A percentile compares a stretch with the other conserved stretches of the same genome.
These are phyloP conservation scores for Aegotheles bennettii DNA, from an alignment of 2,113 vertebrate species.

Conservation along the genomic window DNA sequence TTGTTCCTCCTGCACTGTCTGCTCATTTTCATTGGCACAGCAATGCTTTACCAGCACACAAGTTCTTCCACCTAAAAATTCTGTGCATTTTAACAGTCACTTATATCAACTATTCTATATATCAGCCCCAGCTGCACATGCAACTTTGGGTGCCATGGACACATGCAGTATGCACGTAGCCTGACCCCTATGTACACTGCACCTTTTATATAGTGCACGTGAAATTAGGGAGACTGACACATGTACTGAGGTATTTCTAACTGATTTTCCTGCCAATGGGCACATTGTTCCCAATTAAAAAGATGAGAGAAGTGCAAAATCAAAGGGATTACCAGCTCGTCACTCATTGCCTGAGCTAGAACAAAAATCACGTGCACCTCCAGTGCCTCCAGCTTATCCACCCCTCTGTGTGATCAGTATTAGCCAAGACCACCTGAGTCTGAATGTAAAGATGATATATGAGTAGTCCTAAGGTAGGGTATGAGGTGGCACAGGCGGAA, in stretches of 20 bases:
- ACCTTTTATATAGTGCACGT: neutral
- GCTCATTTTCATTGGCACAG: neutral
- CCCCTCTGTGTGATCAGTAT: neutral
- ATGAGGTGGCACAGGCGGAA: neutral
- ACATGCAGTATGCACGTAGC: rapidly evolving
- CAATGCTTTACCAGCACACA: neutral
- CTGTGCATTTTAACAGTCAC: neutral
- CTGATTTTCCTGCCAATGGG: neutral
- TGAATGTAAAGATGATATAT: neutral
- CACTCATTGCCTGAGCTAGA: neutral
- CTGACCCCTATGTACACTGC: neutral
- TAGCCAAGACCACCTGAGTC: neutral
- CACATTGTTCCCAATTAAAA: neutral
- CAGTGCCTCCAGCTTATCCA: neutral
- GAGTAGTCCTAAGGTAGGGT: neutral
- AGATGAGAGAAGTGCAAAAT: neutral
- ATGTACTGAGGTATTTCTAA: neutral
- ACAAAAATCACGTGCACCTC: neutral
- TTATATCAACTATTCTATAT: neutral
- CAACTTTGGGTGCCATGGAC: neutral
- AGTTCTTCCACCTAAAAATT: neutral
- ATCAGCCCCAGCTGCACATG: neutral
- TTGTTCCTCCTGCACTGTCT: neutral
- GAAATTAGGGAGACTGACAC: neutral
- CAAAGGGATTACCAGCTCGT: neutral